These are phyloP conservation scores for Luperina testacea DNA, from an alignment of 2,888 invertebrate genomes.

Conservation along the genomic window DNA sequence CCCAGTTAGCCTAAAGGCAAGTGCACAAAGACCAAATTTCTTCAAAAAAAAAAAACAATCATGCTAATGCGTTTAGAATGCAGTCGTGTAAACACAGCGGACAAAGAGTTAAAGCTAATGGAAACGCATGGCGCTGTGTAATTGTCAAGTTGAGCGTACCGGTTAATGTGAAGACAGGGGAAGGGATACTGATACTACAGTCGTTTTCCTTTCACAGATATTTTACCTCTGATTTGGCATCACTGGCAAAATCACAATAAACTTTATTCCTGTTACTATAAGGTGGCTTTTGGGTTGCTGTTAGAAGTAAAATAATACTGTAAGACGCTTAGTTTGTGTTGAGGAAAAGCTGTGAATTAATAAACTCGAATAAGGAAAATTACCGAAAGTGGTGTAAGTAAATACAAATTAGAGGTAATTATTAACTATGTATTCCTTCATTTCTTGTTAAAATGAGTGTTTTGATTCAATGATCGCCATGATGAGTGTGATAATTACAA, in stretches of 20 bases:
- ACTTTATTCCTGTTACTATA: not conserved
- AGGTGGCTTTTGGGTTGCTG: not conserved
- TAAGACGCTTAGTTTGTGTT: not conserved
- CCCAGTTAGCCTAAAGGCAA: not conserved
- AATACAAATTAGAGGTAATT: not conserved
- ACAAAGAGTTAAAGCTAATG: slow-evolving; percentile 52
- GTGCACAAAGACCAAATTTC: not conserved
- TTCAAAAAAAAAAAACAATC: not conserved
- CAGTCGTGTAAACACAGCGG: slow-evolving; percentile 34
- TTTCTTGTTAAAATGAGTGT: not conserved
- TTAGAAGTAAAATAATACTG: not conserved
- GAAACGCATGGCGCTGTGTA: slow-evolving; percentile 33
- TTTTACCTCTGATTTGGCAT: not conserved
- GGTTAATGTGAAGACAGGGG: not conserved
- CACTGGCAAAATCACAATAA: not conserved
- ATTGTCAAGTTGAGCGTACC: slow-evolving; percentile 41
- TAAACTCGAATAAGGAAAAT: not conserved
- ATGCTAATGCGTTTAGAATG: slow-evolving; percentile 20
- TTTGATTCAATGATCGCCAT: not conserved
- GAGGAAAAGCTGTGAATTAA: not conserved
- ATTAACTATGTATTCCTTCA: not conserved
- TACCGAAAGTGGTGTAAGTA: not conserved
- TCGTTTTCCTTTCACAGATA: not conserved
- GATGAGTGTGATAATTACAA: no score
- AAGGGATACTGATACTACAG: not conserved